Conservation (phyloP, 2,113 vertebrate genomes). For the Sceloporus tristichus region DNA sequence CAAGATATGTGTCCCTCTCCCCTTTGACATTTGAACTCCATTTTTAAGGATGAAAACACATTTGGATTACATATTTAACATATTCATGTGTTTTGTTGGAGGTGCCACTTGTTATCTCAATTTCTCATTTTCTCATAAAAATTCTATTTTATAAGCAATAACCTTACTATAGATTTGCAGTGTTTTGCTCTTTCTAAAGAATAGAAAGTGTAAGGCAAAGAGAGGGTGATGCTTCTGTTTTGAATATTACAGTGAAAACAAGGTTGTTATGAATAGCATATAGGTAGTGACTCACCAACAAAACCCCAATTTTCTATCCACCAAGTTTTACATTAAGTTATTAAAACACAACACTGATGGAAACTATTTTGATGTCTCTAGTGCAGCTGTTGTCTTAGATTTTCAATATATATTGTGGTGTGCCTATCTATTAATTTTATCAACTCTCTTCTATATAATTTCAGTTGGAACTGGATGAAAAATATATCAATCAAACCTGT, state of each 20-base stretch:
- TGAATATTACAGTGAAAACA: constrained; percentile 40
- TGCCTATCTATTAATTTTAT: constrained; percentile 28
- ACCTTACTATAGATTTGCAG: constrained; percentile 25
- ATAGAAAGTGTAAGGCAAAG: background rate
- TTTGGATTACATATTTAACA: constrained; percentile 16
- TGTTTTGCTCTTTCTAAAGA: constrained; percentile 19
- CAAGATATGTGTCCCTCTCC: background rate
- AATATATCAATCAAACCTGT: constrained; percentile 86
- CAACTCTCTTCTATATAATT: constrained; percentile 27
- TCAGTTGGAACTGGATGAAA: constrained; percentile 85
- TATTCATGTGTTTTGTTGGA: background rate
- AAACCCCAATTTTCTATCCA: constrained; percentile 39
- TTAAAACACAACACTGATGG: constrained; percentile 22
- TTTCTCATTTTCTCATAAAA: constrained; percentile 10
- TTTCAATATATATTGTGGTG: constrained; percentile 36
- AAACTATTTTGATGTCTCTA: constrained; percentile 18
- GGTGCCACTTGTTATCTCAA: constrained; percentile 11
- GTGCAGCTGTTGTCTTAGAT: constrained; percentile 7
- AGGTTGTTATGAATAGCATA: constrained; percentile 7
- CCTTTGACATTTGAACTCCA: background rate
- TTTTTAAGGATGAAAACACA: constrained; percentile 43
- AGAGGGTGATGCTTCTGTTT: background rate
- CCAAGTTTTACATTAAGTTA: constrained; percentile 18
- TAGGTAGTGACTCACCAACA: background rate
- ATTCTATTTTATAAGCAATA: constrained; percentile 8